These are phyloP conservation scores for Eclectus roratus DNA, from an alignment of 2,113 vertebrate genomes.

Conservation along the genomic window DNA sequence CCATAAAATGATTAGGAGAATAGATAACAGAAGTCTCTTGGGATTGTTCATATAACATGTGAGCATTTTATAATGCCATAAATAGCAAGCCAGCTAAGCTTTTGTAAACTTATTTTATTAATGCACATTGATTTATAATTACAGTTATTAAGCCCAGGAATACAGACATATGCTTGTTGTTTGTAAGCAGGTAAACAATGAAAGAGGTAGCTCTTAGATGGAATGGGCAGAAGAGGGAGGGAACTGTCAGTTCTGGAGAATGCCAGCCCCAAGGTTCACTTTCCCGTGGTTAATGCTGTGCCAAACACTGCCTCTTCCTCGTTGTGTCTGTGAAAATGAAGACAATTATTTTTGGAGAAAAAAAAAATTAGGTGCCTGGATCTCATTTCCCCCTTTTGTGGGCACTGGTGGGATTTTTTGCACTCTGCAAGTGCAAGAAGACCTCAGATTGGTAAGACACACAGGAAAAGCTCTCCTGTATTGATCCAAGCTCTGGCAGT, in stretches of 20 bases:
- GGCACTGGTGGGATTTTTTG: background rate
- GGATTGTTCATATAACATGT: background rate
- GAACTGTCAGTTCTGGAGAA: background rate
- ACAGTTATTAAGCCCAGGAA: conserved; percentile 27
- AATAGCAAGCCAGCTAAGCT: conserved; percentile 34
- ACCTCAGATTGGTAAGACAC: background rate
- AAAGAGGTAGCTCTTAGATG: background rate
- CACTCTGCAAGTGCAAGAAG: background rate
- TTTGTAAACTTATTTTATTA: conserved; percentile 46
- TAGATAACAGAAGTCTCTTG: conserved; percentile 24
- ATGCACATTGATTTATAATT: conserved; percentile 53
- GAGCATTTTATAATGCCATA: conserved; percentile 34
- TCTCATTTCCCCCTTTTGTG: background rate
- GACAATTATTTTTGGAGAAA: background rate
- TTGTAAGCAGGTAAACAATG: conserved; percentile 22
- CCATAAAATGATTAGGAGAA: conserved; percentile 24
- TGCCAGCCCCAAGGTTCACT: background rate
- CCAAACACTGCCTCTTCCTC: background rate
- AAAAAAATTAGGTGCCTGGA: background rate
- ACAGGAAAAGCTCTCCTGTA: background rate
- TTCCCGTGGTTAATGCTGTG: background rate
- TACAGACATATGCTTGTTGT: conserved; percentile 19
- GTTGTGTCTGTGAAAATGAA: background rate
- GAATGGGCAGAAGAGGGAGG: background rate
- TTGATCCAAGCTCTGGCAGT: background rate